Conservation (phyloP, 2,797 vertebrate genomes). For the Sebastes paucispinis region DNA sequence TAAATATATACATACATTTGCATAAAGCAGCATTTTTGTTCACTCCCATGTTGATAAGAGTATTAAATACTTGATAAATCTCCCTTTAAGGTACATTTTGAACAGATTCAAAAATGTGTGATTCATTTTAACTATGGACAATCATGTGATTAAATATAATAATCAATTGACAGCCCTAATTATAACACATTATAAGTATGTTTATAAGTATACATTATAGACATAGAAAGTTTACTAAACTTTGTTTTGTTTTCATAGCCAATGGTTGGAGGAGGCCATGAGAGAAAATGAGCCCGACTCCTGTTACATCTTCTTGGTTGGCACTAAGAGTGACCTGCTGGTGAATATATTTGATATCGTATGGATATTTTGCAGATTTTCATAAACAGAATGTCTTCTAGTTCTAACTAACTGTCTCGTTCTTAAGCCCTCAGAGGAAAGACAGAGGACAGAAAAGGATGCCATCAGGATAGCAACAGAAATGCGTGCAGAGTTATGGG, state of each 20-base stretch:
- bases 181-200: background rate
- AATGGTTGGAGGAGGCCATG: constrained; percentile 89
- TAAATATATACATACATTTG: too few species aligned
- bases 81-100: too few species aligned
- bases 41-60: too few species aligned
- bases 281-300: constrained; percentile 87
- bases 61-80: too few species aligned
- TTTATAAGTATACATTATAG: background rate
- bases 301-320: constrained; percentile 89
- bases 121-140: too few species aligned
- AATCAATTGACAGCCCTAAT: too few species aligned
- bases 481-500: constrained; percentile 93
- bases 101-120: too few species aligned
- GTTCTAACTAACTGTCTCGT: background rate
- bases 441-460: constrained; percentile 84
- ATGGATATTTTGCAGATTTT: background rate
- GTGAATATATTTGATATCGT: constrained; percentile 72
- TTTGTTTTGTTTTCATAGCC: constrained; percentile 70
- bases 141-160: too few species aligned
- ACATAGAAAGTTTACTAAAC: background rate
- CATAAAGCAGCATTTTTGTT: too few species aligned
- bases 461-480: constrained; percentile 86
- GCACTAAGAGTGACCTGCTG: constrained; percentile 91
- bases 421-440: constrained; percentile 84
- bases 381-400: background rate